Percentiles rank a stretch among this genome's conserved stretches.
phyloP scores from a whole-genome alignment of 2,888 invertebrate genomes.

The Metacarcinus magister region DNA sequence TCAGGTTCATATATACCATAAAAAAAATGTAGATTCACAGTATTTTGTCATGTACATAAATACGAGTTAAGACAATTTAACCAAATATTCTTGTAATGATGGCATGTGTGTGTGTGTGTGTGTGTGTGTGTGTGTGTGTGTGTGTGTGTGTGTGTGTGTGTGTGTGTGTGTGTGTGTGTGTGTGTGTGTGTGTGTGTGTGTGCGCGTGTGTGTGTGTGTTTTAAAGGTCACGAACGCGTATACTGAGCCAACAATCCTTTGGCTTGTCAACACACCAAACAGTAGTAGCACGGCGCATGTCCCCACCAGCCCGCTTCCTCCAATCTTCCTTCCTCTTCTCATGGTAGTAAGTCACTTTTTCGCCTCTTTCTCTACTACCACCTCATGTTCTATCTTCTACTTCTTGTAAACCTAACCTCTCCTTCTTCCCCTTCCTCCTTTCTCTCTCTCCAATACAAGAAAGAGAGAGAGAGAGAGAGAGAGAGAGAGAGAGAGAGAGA shows the following conservation, averaged over 20 bases:
- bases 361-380: not conserved
- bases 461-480: too few species aligned
- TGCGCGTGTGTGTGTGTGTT: slow-evolving; percentile 43
- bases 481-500: too few species aligned
- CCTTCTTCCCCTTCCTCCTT: not conserved
- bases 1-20: not conserved
- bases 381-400: not conserved
- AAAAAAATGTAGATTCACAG: too few species aligned
- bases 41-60: too few species aligned
- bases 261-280: not conserved
- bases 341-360: not conserved
- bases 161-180: slow-evolving; percentile 58
- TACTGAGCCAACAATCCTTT: not conserved
- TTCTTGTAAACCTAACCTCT: not conserved
- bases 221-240: not conserved
- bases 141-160: slow-evolving; percentile 19
- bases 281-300: not conserved
- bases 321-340: not conserved
- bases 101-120: not conserved
- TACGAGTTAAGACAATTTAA: too few species aligned
- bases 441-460: not conserved
- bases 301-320: not conserved
- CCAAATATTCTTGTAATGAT: too few species aligned
- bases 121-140: not conserved
- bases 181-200: slow-evolving; percentile 63